Evolutionary conservation across 2,888 invertebrate genomes (phyloP).

Genomic region (Leptinotarsa haldemani): DNA sequence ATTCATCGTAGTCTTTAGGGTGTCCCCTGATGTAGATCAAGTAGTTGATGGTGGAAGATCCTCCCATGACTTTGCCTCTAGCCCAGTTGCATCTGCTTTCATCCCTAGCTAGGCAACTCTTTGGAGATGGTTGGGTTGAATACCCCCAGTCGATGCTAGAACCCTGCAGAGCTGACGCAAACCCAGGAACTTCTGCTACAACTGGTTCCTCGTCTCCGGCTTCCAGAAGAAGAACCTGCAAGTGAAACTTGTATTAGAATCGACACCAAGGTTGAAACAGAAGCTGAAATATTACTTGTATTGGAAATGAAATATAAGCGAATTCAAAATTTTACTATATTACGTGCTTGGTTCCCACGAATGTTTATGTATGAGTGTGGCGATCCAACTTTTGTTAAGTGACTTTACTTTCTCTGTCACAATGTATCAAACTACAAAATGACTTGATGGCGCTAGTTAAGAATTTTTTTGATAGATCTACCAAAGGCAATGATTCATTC

Average conservation of each 20-base stretch:
- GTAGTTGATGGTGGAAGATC: slow-evolving; percentile 75
- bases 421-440: too few relatives aligned
- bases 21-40: slow-evolving; percentile 75
- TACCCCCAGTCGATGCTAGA: slow-evolving; percentile 80
- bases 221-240: slow-evolving; percentile 74
- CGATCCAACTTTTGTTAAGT: too few relatives aligned
- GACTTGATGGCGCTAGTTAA: too few relatives aligned
- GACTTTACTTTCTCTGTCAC: too few relatives aligned
- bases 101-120: slow-evolving; percentile 71
- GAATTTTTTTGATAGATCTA: too few relatives aligned
- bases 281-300: too few relatives aligned
- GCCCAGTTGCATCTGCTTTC: slow-evolving; percentile 73
- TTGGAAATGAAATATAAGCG: too few relatives aligned
- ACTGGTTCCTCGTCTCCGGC: slow-evolving; percentile 77
- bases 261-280: too few relatives aligned
- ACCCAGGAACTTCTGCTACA: slow-evolving; percentile 74
- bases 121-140: slow-evolving; percentile 73
- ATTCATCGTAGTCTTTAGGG: slow-evolving; percentile 73
- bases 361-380: too few relatives aligned
- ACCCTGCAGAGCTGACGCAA: slow-evolving; percentile 71
- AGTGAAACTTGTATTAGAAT: not conserved
- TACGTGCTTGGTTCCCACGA: too few relatives aligned
- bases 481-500: too few relatives aligned
- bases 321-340: too few relatives aligned
- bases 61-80: slow-evolving; percentile 76